Base-by-base conservation (phyloP, 2,797 vertebrate genomes). In the Melanotaenia boesemani region DNA sequence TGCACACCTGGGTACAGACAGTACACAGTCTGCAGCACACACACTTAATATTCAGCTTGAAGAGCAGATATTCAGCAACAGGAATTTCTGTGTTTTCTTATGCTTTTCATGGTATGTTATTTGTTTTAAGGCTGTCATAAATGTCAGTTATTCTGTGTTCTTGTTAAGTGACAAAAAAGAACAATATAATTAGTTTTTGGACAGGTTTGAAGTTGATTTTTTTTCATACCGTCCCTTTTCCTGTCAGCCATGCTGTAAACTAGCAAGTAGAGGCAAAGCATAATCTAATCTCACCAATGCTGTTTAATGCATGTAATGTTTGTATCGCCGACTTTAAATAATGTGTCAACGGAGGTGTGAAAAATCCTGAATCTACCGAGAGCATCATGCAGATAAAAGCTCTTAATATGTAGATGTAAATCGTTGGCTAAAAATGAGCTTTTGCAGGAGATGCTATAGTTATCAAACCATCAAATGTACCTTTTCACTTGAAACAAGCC, bases 1-100 rank as follows among this genome's bases (percentile, higher is more conserved):
- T 87, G 93, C 86, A 90, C 87, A 88, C 84, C 83, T 83, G 85
- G 79, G 79, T 79, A 77, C 85, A 83, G 74, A 74, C 57, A 1
- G 79, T 81, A 76, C 82, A 84, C 81, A 76, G 80, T 76, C 76
- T 83, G 87, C 82, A 81, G 70, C 55, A 57, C 74, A 77, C 77
- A 77, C 77, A 63, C 78, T 76, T 71, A 63, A 72, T 73, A 65
- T 77, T 72, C 61, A 77, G 30, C 72, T 72, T 59, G 56, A 63
- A 70, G 77, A 70, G 76, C 56, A 70, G 64, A 79, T 41, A 28
- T 65, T 69, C 37, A 72, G 39, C 34, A 72, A 60, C 37, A 54
- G 46, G 22, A 62, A 32, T 44, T 66, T 56, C 58, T 56, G 32
- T 68, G 36, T 73, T 41, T 66, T 66, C n/a, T 34, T 8, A 24